A percentile compares a stretch with the other conserved stretches of the same genome.
Conservation (phyloP, 2,888 invertebrate genomes). For the Nephrotoma appendiculata region DNA sequence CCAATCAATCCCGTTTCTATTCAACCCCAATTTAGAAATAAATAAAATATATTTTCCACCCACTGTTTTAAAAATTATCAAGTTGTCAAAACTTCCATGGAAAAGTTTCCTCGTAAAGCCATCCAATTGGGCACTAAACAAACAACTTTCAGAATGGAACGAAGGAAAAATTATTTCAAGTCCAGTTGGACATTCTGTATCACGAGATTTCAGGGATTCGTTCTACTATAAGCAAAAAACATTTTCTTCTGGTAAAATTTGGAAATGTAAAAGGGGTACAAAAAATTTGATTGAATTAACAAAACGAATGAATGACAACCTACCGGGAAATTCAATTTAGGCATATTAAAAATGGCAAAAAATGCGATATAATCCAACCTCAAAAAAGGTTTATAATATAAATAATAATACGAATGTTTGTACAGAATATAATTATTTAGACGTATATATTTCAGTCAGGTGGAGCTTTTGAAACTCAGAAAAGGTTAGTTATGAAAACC, state of each 20-base stretch:
- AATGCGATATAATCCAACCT: neutral
- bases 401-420: too few relatives aligned
- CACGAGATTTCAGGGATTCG: neutral
- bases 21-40: neutral
- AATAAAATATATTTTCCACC: neutral
- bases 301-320: neutral
- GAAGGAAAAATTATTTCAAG: neutral
- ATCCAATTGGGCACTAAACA: neutral
- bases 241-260: neutral
- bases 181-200: neutral
- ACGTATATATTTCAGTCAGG: too few relatives aligned
- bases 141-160: neutral
- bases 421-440: too few relatives aligned
- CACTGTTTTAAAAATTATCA: neutral
- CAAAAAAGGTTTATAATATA: neutral
- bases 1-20: neutral
- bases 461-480: too few relatives aligned
- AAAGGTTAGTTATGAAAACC: too few relatives aligned
- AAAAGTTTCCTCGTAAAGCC: neutral
- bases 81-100: neutral
- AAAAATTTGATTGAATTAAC: neutral
- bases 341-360: neutral
- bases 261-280: neutral
- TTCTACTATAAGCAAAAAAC: neutral
- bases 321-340: conserved; percentile 2